Base-by-base conservation (phyloP, 2,888 invertebrate genomes). In the Amitus sp. region DNA sequence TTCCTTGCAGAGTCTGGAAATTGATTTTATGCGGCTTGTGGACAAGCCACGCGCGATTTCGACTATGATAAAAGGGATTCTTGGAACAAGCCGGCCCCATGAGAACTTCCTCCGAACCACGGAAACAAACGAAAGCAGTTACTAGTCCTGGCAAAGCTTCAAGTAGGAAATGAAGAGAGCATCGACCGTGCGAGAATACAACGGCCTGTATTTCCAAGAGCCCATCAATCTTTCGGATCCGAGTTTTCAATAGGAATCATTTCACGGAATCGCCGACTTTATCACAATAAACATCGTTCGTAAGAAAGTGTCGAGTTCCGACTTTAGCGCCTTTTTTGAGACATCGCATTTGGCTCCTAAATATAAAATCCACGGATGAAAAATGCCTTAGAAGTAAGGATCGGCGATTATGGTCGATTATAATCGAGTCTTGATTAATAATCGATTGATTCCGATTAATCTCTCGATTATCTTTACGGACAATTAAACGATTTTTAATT, bases 111-210 rank as follows among this genome's bases (percentile, higher is more conserved):
- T 53, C 42, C 28, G 53, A 53, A 54, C 51, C 47, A 53, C 64
- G 64, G 64, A 64, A 64, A 64, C 56, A 64, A 64, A 64, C 64
- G 56, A 64, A 60, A 60, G 60, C 57, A 59, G 64, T 64, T 57
- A 64, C 64, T 60, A 60, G 43, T 33, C 17, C 50, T 64, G 64
- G 64, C 64, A 60, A 53, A 47, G 64, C 47, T 64, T 64, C 64
- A 64, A 64, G 64, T 64, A 57, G 53, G 56, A 64, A 64, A 64
- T 64, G 64, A 64, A 64, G 60, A 64, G 64, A 64, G 64, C 60
- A 64, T 64, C 60, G 64, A 64, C 60, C 64, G 64, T 60, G 45
- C 30, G 64, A 60, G 56, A 56, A 52, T 52, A 55, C 62, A 55
- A 47, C 62, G 50, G 53, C 56, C 37, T 60, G 53, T 54, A 54